Base-by-base conservation (phyloP, 37 sponge, comb jelly and placozoan genomes). In the Cladorhizidae sp. region DNA sequence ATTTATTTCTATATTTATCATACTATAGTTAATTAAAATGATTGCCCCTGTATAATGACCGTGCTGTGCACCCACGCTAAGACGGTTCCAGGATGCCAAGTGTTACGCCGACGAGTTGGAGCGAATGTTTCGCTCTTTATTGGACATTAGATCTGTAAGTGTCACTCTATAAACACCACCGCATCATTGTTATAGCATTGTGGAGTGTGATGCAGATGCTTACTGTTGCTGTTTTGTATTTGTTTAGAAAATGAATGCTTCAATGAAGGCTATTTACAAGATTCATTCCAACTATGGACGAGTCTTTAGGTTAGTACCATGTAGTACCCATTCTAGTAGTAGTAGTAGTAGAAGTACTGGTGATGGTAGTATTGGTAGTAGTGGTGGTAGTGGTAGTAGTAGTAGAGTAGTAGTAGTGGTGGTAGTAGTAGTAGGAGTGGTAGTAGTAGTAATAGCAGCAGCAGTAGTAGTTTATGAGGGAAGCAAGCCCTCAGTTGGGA, bases 61-160 rank as follows among this genome's bases (percentile, higher is more conserved):
- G 9, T 9, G 9, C 49, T 12, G 8, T 9, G 9, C 49, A 45
- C 49, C 49, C 49, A 12, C n/a, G 54, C 15, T 61, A 91, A n/a
- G 92, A 22, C 77, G 80, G 23, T 87, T 92, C 55, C 74, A 79
- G 35, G 92, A 92, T 75, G 84, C 80, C 21, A 79, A 75, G 75
- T 40, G 59, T 28, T 92, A 87, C 72, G 63, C 80, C 72, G 70
- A 64, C 26, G 92, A 92, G 5, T 49, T 92, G 65, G 83, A 87
- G 58, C 20, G 62, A n/a, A 72, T 61, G 3, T 72, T 92, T 45
- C 79, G 75, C 40, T 36, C 85, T 25, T 72, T 92, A 0, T 38
- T 92, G 33, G 74, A 80, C 11, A 92, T 75, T 32, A 84, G 92
- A 80, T 65, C 80, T 72, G 92, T 92, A 57, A 38, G 74, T 51